Conservation (phyloP, 1,140 invertebrate species). For the Pygmarrhopalites habei region DNA sequence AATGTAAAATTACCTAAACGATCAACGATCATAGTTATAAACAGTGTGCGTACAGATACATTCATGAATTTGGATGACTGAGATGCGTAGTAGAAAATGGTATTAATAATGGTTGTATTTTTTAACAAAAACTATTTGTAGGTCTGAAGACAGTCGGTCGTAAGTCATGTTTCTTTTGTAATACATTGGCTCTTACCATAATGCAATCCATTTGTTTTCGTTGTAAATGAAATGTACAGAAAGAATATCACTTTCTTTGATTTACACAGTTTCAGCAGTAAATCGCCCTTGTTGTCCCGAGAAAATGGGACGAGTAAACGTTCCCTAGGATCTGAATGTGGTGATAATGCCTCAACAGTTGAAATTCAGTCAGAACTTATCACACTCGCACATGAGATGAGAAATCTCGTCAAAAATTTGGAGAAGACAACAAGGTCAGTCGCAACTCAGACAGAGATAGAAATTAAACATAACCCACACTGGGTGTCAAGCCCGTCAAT, state of each 20-base stretch:
- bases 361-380: conserved; percentile 38
- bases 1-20: too few species aligned
- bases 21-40: too few species aligned
- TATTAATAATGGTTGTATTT: too few species aligned
- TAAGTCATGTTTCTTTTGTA: too few species aligned
- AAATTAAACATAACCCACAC: conserved; percentile 4
- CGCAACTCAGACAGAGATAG: conserved; percentile 36
- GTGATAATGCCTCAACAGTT: conserved; percentile 29
- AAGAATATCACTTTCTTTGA: too few species aligned
- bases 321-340: conserved; percentile 36
- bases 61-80: too few species aligned
- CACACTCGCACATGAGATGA: conserved; percentile 38
- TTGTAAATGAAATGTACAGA: too few species aligned
- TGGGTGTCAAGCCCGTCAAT: conserved; percentile 39
- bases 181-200: too few species aligned
- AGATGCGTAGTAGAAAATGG: too few species aligned
- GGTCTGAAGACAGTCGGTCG: conserved; percentile 39
- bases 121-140: too few species aligned
- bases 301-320: conserved; percentile 37
- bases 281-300: conserved; percentile 37
- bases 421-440: conserved; percentile 32
- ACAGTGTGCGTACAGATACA: too few species aligned
- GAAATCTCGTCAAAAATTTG: conserved; percentile 37
- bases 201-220: too few species aligned
- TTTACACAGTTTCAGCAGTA: conserved; percentile 39